These are phyloP conservation scores for Phortica magna DNA, from an alignment of 2,888 invertebrate species.

Conservation along the genomic window DNA sequence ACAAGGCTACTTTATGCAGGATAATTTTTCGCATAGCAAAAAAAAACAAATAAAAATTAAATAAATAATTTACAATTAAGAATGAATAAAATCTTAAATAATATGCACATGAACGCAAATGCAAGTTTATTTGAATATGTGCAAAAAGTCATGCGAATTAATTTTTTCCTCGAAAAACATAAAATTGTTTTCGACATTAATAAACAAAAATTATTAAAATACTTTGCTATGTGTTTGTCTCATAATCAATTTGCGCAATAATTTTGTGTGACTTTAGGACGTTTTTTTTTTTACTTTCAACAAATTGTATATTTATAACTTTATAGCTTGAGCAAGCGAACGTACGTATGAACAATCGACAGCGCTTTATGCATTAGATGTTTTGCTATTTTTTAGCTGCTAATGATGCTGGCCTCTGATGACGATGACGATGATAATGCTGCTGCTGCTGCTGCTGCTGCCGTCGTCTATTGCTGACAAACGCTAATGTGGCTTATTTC, in stretches of 20 bases:
- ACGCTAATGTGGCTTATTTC: slow-evolving; percentile 12
- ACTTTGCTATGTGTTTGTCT: background rate
- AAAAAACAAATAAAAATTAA: background rate
- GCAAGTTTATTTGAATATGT: no score
- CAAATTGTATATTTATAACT: no score
- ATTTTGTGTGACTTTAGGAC: background rate
- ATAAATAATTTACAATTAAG: no score
- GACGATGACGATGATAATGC: background rate
- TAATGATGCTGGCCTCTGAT: slow-evolving; percentile 9
- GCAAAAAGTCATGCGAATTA: background rate
- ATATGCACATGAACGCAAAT: background rate
- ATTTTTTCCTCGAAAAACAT: background rate
- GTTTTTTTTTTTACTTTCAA: background rate
- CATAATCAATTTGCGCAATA: background rate
- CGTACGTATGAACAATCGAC: background rate
- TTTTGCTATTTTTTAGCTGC: slow-evolving; percentile 21
- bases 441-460: slow-evolving; percentile 14
- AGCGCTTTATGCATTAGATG: no score
- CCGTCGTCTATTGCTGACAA: background rate
- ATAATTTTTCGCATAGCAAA: background rate
- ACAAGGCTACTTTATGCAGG: background rate
- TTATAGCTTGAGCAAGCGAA: background rate
- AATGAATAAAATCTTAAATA: background rate
- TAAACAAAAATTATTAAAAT: background rate
- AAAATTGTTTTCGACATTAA: background rate